Conservation (phyloP, 1,140 invertebrate genomes). For the Drosophila melanogaster region Release_6_plus_ISO1_MT NT_033779.5:9873001-9873500, state of each 20-base stretch:
- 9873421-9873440: constrained; percentile 71
- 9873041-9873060: constrained; percentile 29
- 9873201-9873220: constrained; percentile 17
- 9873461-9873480: constrained; percentile 52
- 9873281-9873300: constrained; percentile 24
- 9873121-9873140: constrained; percentile 35
- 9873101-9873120: constrained; percentile 49
- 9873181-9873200: constrained; percentile 18
- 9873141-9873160: constrained; percentile 22
- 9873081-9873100: constrained; percentile 47
- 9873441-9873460: constrained; percentile 74
- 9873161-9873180: constrained; percentile 17
- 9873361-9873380: constrained; percentile 62
- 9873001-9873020: neutral
- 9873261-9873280: constrained; percentile 42
- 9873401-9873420: constrained; percentile 70
- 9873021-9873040: constrained; percentile 23
- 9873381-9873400: constrained; percentile 68
- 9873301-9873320: neutral
- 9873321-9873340: constrained; percentile 8
- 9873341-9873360: neutral
- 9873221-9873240: constrained; percentile 19
- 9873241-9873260: constrained; percentile 36
- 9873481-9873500: constrained; percentile 16
- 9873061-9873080: constrained; percentile 36